Evolutionary conservation across 1,140 invertebrate genomes (phyloP), one percentile per base, ranked within the genome.

Genomic region (Leptopilina clavipes): DNA sequence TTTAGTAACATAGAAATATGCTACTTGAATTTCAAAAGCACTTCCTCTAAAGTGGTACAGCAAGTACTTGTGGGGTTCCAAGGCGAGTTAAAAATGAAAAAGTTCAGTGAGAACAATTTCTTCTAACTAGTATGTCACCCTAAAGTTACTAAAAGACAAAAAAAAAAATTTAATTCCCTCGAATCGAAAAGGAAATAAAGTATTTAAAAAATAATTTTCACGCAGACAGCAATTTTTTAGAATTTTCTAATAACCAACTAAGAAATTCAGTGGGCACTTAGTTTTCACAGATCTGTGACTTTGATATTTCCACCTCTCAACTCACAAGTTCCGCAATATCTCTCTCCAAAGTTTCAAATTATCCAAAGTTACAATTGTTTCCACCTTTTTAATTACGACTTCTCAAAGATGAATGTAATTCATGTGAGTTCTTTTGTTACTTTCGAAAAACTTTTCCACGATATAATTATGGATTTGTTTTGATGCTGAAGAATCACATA

Each of bases 281-380:
- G 25, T 25, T 31, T 37, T 65, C 25, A 65, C 22, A 65, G 59
- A 65, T 65, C 25, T 31, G 19, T 25, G 19, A 65, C 9, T 65
- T 11, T 31, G 59, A 65, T 65, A 25, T 65, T 25, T 3, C 9
- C 25, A 25, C 22, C 25, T 14, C 3, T 12, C 2, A 3, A 25
- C 25, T 65, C 19, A 31, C 59, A 65, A 65, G 59, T 65, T 65
- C 59, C 14, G 59, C 14, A 65, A 65, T 65, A 65, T 65, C 59
- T 65, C 12, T 31, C 25, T 31, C 25, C n/a, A 31, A 65, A 65
- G 59, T 65, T 65, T 31, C 22, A 65, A 65, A 65, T 65, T 31
- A 11, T 65, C 22, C 22, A 65, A n/a, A 65, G 59, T 65, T 65
- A 12, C 25, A 31, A 65, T 65, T 65, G 22, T 65, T 65, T 22